Conservation (phyloP, 1,140 invertebrate species). For the Drosophila quadrilineata region DNA sequence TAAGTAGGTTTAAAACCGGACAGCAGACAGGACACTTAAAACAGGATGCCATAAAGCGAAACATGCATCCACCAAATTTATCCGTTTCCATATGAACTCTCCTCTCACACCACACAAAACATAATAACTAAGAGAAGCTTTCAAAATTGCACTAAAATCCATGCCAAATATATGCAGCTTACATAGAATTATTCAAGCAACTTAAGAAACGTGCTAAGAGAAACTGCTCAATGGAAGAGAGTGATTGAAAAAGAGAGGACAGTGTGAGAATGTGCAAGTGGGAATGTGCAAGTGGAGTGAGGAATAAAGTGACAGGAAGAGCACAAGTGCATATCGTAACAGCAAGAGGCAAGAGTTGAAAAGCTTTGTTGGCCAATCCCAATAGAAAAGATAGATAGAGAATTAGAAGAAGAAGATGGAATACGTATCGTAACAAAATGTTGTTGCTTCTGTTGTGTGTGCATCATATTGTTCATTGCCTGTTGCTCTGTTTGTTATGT, state of each 20-base stretch:
- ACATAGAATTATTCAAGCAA: slow-evolving; percentile 26
- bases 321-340: slow-evolving; percentile 54
- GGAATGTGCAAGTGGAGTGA: neutral
- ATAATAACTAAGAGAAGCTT: slow-evolving; percentile 62
- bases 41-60: too few relatives aligned
- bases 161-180: slow-evolving; percentile 43
- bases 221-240: slow-evolving; percentile 60
- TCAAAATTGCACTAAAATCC: slow-evolving; percentile 56
- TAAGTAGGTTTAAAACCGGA: slow-evolving; percentile 53
- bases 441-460: slow-evolving; percentile 75
- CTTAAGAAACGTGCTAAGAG: slow-evolving; percentile 60
- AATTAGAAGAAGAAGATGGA: neutral
- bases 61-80: too few relatives aligned
- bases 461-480: too few relatives aligned
- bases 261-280: neutral
- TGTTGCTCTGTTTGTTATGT: slow-evolving; percentile 74
- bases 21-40: neutral
- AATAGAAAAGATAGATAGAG: slow-evolving; percentile 25
- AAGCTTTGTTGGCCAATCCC: slow-evolving; percentile 68
- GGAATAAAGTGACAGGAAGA: too few relatives aligned
- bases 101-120: slow-evolving; percentile 39
- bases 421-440: slow-evolving; percentile 43
- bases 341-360: slow-evolving; percentile 49
- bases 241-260: neutral
- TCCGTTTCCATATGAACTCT: slow-evolving; percentile 51